Conservation (phyloP, 1,140 invertebrate species). For the Pachypsylla venusta region DNA sequence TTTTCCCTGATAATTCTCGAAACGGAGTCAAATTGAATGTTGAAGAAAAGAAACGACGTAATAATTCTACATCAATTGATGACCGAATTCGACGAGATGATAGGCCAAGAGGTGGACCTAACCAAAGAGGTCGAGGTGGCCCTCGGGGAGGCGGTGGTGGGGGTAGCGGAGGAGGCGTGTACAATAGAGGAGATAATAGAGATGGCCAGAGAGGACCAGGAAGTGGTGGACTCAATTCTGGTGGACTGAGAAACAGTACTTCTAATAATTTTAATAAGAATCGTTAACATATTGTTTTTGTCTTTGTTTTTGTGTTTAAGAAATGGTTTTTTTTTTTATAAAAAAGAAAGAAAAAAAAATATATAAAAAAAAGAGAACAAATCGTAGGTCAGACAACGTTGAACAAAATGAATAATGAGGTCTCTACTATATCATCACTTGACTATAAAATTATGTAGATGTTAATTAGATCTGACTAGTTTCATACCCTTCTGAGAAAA, state of each 20-base stretch:
- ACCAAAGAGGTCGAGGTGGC: neutral
- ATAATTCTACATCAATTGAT: too few relatives aligned
- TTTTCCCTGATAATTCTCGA: neutral
- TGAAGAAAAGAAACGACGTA: neutral
- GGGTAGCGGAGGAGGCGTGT: neutral
- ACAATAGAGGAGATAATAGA: too few relatives aligned
- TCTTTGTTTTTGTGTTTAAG: too few relatives aligned
- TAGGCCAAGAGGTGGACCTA: neutral
- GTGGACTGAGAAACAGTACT: neutral
- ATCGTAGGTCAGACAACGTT: too few relatives aligned
- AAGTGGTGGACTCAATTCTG: neutral
- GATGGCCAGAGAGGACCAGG: neutral
- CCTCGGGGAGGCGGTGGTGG: neutral
- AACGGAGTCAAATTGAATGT: conserved; percentile 1
- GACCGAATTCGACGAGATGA: neutral
- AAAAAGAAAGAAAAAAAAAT: too few relatives aligned
- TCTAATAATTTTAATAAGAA: neutral
- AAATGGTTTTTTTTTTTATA: too few relatives aligned
- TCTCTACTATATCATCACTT: too few relatives aligned
- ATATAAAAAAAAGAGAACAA: too few relatives aligned
- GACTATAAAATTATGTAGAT: too few relatives aligned
- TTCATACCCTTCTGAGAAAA: too few relatives aligned
- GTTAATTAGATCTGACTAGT: too few relatives aligned
- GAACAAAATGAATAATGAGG: too few relatives aligned
- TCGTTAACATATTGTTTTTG: neutral